Conservation (phyloP, 2,888 invertebrate genomes). For the Mellilla xanthometata region DNA sequence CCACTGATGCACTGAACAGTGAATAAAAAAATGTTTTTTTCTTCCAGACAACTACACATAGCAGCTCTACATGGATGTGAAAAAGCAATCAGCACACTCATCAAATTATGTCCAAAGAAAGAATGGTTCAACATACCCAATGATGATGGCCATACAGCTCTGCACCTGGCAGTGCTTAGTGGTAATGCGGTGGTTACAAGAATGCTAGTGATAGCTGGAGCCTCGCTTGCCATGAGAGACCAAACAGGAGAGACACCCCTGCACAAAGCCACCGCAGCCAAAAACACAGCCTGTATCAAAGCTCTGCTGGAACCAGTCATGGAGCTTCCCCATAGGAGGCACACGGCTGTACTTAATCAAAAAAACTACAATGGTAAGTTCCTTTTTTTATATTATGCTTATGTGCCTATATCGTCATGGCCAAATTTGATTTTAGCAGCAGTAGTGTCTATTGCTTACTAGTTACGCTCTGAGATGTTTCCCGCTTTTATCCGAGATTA, state of each 20-base stretch:
- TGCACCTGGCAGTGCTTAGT: slow-evolving; percentile 93
- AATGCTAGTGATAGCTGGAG: slow-evolving; percentile 91
- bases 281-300: slow-evolving; percentile 87
- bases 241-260: slow-evolving; percentile 92
- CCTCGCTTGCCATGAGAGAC: slow-evolving; percentile 86
- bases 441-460: too few relatives aligned
- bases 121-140: slow-evolving; percentile 90
- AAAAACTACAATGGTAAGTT: slow-evolving; percentile 93
- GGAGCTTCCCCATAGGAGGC: slow-evolving; percentile 56
- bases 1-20: too few relatives aligned
- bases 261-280: slow-evolving; percentile 90
- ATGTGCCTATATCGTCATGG: too few relatives aligned
- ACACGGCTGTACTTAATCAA: slow-evolving; percentile 86
- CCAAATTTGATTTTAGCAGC: too few relatives aligned
- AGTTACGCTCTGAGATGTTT: too few relatives aligned
- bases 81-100: slow-evolving; percentile 88
- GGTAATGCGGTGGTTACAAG: slow-evolving; percentile 88
- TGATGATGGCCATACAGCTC: slow-evolving; percentile 89
- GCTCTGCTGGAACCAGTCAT: slow-evolving; percentile 87
- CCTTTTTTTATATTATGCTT: neutral
- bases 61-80: slow-evolving; percentile 90
- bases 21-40: slow-evolving; percentile 7
- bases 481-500: too few relatives aligned
- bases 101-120: slow-evolving; percentile 90
- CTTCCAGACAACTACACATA: slow-evolving; percentile 91